Conservation (phyloP, 2,113 vertebrate genomes). For the Gadus chalcogrammus region DNA sequence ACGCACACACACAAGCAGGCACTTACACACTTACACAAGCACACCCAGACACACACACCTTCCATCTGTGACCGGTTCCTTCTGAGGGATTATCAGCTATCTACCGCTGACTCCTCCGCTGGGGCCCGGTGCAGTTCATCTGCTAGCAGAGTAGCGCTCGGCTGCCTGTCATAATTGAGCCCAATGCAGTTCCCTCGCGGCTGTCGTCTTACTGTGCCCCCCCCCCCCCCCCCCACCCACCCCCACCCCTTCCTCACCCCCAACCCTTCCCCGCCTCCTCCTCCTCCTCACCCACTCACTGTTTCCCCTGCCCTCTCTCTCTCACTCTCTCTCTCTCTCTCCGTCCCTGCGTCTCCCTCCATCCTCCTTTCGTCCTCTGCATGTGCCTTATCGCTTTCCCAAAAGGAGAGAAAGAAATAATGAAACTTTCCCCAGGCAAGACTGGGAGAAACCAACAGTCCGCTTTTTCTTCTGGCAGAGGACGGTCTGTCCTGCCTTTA, state of each 20-base stretch:
- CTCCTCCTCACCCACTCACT: constrained; percentile 7
- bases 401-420: constrained; percentile 11
- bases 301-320: constrained; percentile 20
- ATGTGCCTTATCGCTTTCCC: constrained; percentile 39
- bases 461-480: constrained; percentile 3
- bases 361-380: neutral
- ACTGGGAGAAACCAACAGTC: constrained; percentile 7
- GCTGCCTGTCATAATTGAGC: constrained; percentile 72
- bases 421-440: constrained; percentile 18
- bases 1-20: too few species aligned
- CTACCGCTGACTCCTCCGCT: constrained; percentile 52
- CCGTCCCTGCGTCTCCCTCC: neutral
- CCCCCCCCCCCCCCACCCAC: neutral
- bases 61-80: constrained; percentile 53
- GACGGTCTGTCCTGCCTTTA: constrained; percentile 7
- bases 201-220: constrained; percentile 53
- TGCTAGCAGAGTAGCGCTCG: constrained; percentile 61
- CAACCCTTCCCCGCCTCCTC: constrained; percentile 8
- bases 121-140: constrained; percentile 60
- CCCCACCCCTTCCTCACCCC: neutral
- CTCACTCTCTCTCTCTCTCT: constrained; percentile 14
- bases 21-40: too few species aligned
- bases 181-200: constrained; percentile 58
- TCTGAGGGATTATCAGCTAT: constrained; percentile 67
- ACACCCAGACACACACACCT: too few species aligned